Evolutionary conservation across 2,888 invertebrate species (phyloP).

Genomic region (Dyspetes luteomarginatus): DNA sequence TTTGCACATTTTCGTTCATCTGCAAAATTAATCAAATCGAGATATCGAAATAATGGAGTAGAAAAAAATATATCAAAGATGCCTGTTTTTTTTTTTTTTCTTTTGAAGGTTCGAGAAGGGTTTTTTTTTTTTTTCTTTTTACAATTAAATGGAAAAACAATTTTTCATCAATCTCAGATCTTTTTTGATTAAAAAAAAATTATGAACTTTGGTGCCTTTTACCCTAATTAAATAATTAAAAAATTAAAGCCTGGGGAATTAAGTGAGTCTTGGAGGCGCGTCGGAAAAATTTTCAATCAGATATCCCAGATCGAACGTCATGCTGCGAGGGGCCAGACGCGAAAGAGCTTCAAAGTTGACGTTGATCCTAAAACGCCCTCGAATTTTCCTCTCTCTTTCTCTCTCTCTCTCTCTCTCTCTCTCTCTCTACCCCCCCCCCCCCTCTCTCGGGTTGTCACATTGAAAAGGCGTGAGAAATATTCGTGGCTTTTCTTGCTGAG

Average conservation of each 20-base stretch:
- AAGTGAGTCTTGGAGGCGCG: constrained; percentile 15
- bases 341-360: constrained; percentile 11
- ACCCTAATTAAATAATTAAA: constrained; percentile 49
- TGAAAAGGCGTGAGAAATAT: constrained; percentile 35
- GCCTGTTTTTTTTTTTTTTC: background rate
- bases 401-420: too few relatives aligned
- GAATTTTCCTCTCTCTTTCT: constrained; percentile 35
- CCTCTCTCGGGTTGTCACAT: background rate
- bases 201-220: constrained; percentile 18
- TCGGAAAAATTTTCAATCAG: constrained; percentile 43
- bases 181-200: background rate
- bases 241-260: constrained; percentile 47
- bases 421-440: background rate
- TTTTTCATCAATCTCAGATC: constrained; percentile 5
- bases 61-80: too few relatives aligned
- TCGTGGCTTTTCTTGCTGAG: constrained; percentile 67
- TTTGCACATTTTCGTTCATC: background rate
- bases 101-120: background rate
- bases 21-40: background rate
- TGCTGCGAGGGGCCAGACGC: background rate
- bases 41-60: too few relatives aligned
- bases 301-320: constrained; percentile 36
- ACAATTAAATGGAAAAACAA: constrained; percentile 21
- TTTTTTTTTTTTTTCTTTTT: background rate
- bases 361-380: constrained; percentile 26